A percentile compares a stretch with the other conserved stretches of the same genome.
These are phyloP conservation scores for Bedellia somnulentella DNA, from an alignment of 2,888 invertebrate species.

Conservation along the genomic window DNA sequence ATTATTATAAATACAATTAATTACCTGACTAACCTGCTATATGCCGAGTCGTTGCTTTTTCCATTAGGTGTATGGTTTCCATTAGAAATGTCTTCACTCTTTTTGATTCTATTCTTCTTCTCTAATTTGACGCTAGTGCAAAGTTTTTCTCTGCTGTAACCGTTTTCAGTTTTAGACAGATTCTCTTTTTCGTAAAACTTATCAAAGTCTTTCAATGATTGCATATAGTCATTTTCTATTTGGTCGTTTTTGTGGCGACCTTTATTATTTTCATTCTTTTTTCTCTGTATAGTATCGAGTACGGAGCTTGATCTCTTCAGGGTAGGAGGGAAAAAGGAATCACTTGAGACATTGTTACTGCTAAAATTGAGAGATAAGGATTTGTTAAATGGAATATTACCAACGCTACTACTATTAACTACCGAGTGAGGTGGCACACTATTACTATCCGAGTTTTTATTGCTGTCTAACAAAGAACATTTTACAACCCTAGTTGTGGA, in stretches of 20 bases:
- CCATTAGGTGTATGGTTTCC: conserved; percentile 33
- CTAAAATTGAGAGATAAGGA: conserved; percentile 61
- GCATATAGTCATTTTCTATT: conserved; percentile 50
- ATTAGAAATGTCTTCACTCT: conserved; percentile 25
- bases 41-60: conserved; percentile 72
- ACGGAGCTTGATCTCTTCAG: conserved; percentile 61
- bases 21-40: conserved; percentile 76
- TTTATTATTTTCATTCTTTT: conserved; percentile 35
- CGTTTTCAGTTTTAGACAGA: conserved; percentile 25
- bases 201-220: conserved; percentile 52
- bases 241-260: conserved; percentile 46
- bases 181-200: conserved; percentile 45
- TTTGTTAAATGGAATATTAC: conserved; percentile 48
- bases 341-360: conserved; percentile 49
- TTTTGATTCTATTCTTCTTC: conserved; percentile 27
- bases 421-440: conserved; percentile 32
- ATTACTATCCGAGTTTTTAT: no score
- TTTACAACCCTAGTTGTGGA: conserved; percentile 49
- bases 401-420: conserved; percentile 22
- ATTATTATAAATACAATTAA: conserved; percentile 10
- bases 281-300: conserved; percentile 55
- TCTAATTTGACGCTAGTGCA: conserved; percentile 28
- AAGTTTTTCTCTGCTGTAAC: conserved; percentile 25
- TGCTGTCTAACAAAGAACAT: conserved; percentile 30
- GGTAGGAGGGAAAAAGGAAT: conserved; percentile 50